Evolutionary conservation across 2,113 vertebrate species (phyloP).

Genomic region (Dasyornis broadbenti): DNA sequence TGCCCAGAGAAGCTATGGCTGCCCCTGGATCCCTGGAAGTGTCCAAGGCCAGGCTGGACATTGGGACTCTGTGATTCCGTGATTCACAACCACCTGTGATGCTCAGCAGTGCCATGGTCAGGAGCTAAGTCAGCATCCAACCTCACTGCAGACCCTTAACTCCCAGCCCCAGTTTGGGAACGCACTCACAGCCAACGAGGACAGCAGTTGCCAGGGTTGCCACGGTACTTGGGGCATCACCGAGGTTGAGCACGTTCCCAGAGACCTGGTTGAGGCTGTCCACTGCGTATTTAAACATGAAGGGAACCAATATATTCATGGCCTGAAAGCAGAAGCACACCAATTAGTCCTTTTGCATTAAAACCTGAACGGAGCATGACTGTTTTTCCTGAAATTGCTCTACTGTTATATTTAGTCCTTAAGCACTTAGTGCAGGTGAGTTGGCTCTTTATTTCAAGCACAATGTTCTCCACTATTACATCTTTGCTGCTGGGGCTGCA

Average conservation of each 20-base stretch:
- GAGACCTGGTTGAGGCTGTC: conserved; percentile 96
- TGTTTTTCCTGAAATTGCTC: neutral
- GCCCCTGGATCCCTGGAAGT: neutral
- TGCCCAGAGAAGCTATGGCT: neutral
- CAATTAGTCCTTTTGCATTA: conserved; percentile 21
- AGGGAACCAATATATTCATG: conserved; percentile 94
- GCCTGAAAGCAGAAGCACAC: conserved; percentile 76
- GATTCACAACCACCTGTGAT: neutral
- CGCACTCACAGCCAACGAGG: conserved; percentile 94
- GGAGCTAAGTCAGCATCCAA: conserved; percentile 62
- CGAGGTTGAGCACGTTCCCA: conserved; percentile 91
- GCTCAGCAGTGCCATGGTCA: conserved; percentile 52
- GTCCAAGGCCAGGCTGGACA: accelerated
- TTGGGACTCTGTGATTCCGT: accelerated
- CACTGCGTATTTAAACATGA: conserved; percentile 99
- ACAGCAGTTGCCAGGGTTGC: conserved; percentile 93
- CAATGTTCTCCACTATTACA: neutral
- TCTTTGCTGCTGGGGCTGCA: neutral
- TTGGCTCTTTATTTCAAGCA: neutral
- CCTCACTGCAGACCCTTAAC: conserved; percentile 55
- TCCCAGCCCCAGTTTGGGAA: conserved; percentile 63
- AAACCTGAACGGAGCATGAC: neutral
- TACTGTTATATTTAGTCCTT: neutral
- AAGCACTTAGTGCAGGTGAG: neutral
- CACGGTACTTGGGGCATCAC: conserved; percentile 88